Evolutionary conservation across 2,888 invertebrate species (phyloP).

Genomic region (Perdita meconis): DNA sequence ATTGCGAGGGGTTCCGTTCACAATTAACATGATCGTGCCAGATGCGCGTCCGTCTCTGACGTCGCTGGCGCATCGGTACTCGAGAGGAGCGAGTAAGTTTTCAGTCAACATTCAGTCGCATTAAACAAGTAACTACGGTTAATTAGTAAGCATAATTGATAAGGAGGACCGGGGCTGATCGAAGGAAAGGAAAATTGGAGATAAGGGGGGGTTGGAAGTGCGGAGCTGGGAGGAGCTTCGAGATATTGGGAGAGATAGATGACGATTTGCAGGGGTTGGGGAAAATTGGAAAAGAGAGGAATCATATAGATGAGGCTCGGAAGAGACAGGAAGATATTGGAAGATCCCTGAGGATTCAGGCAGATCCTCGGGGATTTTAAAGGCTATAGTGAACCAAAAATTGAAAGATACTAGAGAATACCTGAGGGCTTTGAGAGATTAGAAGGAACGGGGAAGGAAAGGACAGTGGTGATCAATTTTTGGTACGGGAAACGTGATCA

Average conservation of each 20-base stretch:
- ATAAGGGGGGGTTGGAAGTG: not conserved
- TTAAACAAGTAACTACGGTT: not conserved
- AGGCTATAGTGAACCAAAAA: not conserved
- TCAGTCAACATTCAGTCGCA: not conserved
- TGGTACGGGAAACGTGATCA: too few relatives aligned
- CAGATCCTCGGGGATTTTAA: not conserved
- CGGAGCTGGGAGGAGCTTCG: not conserved
- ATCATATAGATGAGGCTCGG: not conserved
- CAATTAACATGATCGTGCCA: slow-evolving; percentile 23
- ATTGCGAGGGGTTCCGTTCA: not conserved
- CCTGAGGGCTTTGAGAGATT: not conserved
- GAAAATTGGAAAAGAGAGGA: not conserved
- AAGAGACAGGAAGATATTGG: not conserved
- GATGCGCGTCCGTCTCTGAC: not conserved
- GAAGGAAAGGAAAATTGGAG: not conserved
- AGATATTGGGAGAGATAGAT: not conserved
- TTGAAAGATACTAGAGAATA: not conserved
- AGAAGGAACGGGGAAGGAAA: not conserved
- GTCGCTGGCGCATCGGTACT: not conserved
- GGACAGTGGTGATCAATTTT: too few relatives aligned
- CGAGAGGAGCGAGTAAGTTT: not conserved
- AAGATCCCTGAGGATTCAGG: not conserved
- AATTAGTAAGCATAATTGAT: not conserved
- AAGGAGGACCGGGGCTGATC: not conserved
- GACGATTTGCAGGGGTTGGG: too few relatives aligned